A percentile compares a stretch with the other conserved stretches of the same genome.
phyloP scores from a whole-genome alignment of 1,140 invertebrate genomes.

The Pristionchus pacificus region DNA sequence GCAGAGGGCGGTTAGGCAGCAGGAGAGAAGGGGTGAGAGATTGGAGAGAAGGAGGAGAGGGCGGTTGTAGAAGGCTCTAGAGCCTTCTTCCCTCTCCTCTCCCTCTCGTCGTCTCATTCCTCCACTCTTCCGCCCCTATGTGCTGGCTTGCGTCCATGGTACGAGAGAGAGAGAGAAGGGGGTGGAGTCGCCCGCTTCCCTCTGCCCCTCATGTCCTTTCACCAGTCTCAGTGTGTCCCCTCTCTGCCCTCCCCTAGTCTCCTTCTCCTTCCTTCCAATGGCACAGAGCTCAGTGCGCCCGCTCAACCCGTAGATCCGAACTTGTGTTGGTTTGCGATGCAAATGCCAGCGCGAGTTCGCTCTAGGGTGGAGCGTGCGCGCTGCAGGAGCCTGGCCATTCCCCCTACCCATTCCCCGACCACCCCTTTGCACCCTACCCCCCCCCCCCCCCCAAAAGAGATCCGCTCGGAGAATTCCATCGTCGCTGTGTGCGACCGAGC shows the following conservation, averaged over 20 bases:
- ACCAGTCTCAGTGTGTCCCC: neutral
- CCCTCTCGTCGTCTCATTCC: neutral
- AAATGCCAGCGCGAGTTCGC: conserved; percentile 42
- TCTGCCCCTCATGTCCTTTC: neutral
- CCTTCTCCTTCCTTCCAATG: neutral
- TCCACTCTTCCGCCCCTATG: neutral
- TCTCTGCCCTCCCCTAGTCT: neutral
- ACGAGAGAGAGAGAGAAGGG: neutral
- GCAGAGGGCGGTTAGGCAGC: too few species aligned
- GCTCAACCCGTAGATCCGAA: conserved; percentile 54
- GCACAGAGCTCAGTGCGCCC: neutral
- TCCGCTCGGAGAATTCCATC: neutral
- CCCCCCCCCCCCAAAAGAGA: neutral
- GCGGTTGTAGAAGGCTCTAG: too few species aligned
- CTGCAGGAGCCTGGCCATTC: neutral
- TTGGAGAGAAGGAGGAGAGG: too few species aligned
- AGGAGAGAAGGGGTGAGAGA: too few species aligned
- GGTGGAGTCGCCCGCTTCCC: neutral
- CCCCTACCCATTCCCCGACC: neutral
- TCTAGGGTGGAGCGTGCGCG: conserved; percentile 38
- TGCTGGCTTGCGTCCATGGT: neutral
- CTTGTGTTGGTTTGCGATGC: conserved; percentile 40
- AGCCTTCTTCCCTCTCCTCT: too few species aligned
- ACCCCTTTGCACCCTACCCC: neutral
- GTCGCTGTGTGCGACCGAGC: conserved; percentile 2